Conservation (phyloP, 35 echinoderm and acorn worm species). For the Apostichopus japonicus region DNA sequence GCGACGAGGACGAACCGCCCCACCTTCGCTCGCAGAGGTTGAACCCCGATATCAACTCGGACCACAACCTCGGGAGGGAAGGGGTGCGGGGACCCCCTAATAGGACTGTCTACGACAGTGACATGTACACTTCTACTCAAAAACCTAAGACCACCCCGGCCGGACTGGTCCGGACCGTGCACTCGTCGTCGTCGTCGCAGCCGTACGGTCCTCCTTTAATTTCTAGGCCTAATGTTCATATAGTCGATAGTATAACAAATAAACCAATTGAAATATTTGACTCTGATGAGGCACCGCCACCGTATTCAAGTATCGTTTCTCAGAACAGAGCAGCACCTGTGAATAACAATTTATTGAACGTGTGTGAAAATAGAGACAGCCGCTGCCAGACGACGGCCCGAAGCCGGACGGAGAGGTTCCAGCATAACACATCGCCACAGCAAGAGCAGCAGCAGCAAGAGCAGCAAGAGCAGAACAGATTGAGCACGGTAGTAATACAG, state of each 20-base stretch:
- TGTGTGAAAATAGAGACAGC: constrained; percentile 72
- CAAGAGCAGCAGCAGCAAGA: background rate
- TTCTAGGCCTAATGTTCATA: constrained; percentile 31
- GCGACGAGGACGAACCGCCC: constrained; percentile 79
- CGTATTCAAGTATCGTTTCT: constrained; percentile 76
- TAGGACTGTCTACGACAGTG: constrained; percentile 89
- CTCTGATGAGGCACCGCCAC: constrained; percentile 79
- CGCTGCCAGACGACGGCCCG: background rate
- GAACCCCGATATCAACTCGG: constrained; percentile 57
- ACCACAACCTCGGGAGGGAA: constrained; percentile 48
- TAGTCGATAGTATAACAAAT: constrained; percentile 86
- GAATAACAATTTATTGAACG: constrained; percentile 80
- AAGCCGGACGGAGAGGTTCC: background rate
- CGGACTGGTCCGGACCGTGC: constrained; percentile 33
- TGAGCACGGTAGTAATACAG: too few relatives aligned
- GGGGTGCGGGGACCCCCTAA: constrained; percentile 87
- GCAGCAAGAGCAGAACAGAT: background rate
- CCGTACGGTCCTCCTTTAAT: constrained; percentile 1
- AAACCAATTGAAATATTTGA: constrained; percentile 71
- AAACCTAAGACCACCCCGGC: constrained; percentile 17
- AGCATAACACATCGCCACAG: background rate
- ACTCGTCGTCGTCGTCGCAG: background rate
- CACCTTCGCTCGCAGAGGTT: constrained; percentile 58
- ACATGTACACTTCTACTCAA: constrained; percentile 66
- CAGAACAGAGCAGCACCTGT: background rate